Percentiles rank a stretch among this genome's conserved stretches.
Conservation (phyloP, 2,797 vertebrate species). For the Rhinatrema bivittatum region DNA sequence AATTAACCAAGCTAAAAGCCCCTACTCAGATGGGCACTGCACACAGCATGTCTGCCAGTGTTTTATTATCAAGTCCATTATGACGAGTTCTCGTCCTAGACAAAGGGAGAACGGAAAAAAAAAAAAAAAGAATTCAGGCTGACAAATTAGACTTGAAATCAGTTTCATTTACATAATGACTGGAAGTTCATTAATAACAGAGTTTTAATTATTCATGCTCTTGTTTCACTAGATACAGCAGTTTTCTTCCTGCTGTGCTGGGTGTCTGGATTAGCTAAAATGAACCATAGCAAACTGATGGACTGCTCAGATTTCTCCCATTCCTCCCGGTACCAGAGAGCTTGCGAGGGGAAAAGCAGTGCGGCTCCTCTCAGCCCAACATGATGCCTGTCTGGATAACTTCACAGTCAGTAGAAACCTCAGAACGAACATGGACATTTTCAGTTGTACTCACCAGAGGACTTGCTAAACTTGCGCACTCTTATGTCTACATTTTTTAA, state of each 20-base stretch:
- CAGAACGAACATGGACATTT: too few relatives aligned
- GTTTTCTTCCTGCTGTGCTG: slow-evolving; percentile 72
- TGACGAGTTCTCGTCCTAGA: slow-evolving; percentile 64
- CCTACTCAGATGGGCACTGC: slow-evolving; percentile 50
- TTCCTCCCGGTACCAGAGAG: slow-evolving; percentile 45
- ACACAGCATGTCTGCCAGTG: slow-evolving; percentile 55
- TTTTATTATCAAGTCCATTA: slow-evolving; percentile 69
- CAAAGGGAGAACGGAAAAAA: slow-evolving; percentile 68
- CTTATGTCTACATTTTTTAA: too few relatives aligned
- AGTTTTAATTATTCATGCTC: slow-evolving; percentile 86
- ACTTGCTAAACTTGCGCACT: too few relatives aligned
- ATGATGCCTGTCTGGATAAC: too few relatives aligned
- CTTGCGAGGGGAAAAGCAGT: too few relatives aligned
- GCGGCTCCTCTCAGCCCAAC: too few relatives aligned
- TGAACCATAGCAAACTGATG: slow-evolving; percentile 57
- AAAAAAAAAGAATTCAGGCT: slow-evolving; percentile 67
- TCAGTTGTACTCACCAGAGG: too few relatives aligned
- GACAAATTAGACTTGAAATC: slow-evolving; percentile 83
- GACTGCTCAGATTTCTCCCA: slow-evolving; percentile 58
- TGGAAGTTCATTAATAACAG: slow-evolving; percentile 83
- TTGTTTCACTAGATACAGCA: slow-evolving; percentile 78
- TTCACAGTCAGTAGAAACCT: too few relatives aligned
- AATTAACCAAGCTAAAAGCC: slow-evolving; percentile 64
- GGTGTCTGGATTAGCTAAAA: slow-evolving; percentile 71
- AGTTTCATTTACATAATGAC: slow-evolving; percentile 84